Evolutionary conservation across 1,140 invertebrate genomes (phyloP).

Genomic region (Gerris buenoi): DNA sequence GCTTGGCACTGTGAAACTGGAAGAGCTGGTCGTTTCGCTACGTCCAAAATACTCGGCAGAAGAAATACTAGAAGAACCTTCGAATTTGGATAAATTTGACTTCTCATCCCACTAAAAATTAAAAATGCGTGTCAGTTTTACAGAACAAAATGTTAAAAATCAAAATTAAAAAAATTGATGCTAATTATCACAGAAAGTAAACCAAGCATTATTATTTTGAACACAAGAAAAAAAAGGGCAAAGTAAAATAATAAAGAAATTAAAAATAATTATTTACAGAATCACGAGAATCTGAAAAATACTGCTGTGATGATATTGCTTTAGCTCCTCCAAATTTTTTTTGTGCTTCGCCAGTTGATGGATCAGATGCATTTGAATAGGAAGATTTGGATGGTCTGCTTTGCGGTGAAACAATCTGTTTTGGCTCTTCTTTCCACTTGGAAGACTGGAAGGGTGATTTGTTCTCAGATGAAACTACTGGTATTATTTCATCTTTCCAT

Average conservation of each 20-base stretch:
- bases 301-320: conserved; percentile 94
- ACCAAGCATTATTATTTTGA: no score
- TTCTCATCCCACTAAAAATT: conserved; percentile 42
- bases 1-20: conserved; percentile 15
- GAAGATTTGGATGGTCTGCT: not conserved
- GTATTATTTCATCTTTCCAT: no score
- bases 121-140: no score
- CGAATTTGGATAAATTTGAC: conserved; percentile 57
- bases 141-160: no score
- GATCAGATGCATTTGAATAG: not conserved
- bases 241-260: no score
- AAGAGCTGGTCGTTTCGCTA: conserved; percentile 26
- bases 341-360: no score
- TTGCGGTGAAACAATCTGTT: not conserved
- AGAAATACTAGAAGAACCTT: conserved; percentile 84
- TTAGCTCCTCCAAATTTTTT: conserved; percentile 94
- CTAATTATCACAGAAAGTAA: no score
- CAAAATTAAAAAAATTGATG: no score
- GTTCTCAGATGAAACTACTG: no score
- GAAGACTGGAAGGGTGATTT: no score
- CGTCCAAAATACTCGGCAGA: conserved; percentile 88
- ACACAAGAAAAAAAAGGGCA: no score
- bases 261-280: no score
- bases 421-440: not conserved
- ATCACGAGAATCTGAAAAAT: conserved; percentile 55